Percentiles rank a stretch among this genome's conserved stretches.
These are phyloP conservation scores for Athalia cordata DNA, from an alignment of 2,888 invertebrate genomes.

Conservation along the genomic window DNA sequence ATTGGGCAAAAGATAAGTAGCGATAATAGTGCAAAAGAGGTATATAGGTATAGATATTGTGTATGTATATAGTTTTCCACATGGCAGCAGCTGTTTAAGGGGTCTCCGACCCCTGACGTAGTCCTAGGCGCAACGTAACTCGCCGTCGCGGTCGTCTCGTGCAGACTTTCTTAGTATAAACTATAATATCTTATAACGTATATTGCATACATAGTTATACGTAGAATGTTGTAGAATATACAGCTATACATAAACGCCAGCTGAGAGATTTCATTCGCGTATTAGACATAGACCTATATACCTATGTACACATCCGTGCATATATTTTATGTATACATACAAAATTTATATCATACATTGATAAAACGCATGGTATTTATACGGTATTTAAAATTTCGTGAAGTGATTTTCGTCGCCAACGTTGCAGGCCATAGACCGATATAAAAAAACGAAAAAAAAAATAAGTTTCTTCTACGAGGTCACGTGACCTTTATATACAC, in stretches of 20 bases:
- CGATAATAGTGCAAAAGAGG: constrained; percentile 55
- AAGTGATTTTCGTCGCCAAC: neutral
- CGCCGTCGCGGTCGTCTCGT: constrained; percentile 18
- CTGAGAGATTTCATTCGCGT: no score
- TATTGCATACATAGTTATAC: neutral
- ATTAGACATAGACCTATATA: neutral
- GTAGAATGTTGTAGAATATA: neutral
- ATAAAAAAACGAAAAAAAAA: neutral
- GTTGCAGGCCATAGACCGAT: no score
- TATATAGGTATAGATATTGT: constrained; percentile 4
- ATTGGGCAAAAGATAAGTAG: constrained; percentile 35
- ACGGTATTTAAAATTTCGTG: neutral
- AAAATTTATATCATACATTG: neutral
- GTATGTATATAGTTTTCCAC: neutral
- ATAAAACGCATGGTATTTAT: neutral
- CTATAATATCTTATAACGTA: neutral
- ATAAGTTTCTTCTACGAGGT: neutral
- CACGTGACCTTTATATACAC: no score
- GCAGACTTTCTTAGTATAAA: constrained; percentile 21
- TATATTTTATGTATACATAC: neutral
- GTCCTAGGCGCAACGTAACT: constrained; percentile 37
- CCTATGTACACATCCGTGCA: constrained; percentile 10
- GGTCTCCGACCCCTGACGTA: constrained; percentile 61
- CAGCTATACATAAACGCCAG: no score
- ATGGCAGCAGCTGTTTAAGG: constrained; percentile 61